Evolutionary conservation across 2,113 vertebrate genomes (phyloP).

Genomic region (Castor canadensis): DNA sequence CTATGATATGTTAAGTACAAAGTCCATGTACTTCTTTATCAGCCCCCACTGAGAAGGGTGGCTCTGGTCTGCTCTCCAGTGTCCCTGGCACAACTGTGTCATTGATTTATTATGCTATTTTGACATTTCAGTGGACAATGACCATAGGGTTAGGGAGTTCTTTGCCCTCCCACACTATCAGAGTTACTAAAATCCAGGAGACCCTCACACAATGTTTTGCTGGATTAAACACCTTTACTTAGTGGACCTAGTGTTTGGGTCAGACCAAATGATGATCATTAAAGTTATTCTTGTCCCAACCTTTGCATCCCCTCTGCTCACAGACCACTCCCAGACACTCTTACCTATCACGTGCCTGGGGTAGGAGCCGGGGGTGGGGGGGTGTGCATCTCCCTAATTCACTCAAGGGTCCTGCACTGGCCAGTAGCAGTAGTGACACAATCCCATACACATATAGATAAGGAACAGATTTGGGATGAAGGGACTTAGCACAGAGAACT

Average conservation of each 20-base stretch:
- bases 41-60: not conserved
- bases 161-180: too few species aligned
- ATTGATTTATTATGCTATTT: not conserved
- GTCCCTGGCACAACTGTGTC: not conserved
- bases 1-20: not conserved
- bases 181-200: too few species aligned
- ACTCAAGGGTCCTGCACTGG: not conserved
- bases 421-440: not conserved
- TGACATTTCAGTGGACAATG: not conserved
- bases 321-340: not conserved
- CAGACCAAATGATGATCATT: not conserved
- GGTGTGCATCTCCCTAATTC: not conserved
- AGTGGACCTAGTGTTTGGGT: not conserved
- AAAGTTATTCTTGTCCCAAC: not conserved
- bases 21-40: not conserved
- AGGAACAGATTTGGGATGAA: not conserved
- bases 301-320: not conserved
- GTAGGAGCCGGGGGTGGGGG: too few species aligned
- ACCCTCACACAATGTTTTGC: not conserved
- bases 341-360: not conserved
- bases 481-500: not conserved
- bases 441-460: not conserved
- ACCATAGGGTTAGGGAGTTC: too few species aligned
- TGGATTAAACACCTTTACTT: not conserved
- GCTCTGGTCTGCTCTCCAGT: not conserved